Evolutionary conservation across 2,888 invertebrate species (phyloP).

Genomic region (Halictus ligatus): DNA sequence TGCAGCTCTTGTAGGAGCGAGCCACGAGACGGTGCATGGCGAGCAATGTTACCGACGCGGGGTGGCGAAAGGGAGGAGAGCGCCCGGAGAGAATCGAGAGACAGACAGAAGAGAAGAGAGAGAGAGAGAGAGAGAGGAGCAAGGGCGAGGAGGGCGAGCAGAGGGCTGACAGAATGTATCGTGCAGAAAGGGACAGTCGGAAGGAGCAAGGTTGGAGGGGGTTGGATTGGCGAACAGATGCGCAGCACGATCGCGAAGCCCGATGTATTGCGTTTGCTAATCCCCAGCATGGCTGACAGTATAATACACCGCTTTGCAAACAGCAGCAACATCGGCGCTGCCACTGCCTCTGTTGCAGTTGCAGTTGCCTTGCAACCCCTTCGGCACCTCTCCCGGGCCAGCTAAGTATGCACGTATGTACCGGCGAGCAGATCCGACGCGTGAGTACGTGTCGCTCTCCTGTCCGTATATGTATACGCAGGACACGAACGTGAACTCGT

Average conservation of each 20-base stretch:
- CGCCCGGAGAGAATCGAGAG: not conserved
- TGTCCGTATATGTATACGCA: conserved; percentile 26
- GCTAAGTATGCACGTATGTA: conserved; percentile 64
- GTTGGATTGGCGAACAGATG: conserved; percentile 81
- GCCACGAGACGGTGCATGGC: conserved; percentile 55
- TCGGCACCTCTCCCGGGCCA: conserved; percentile 63
- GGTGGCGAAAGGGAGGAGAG: not conserved
- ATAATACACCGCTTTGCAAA: conserved; percentile 83
- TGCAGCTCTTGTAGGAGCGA: conserved; percentile 71
- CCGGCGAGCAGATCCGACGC: conserved; percentile 42
- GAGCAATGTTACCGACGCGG: conserved; percentile 41
- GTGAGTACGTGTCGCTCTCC: conserved; percentile 48
- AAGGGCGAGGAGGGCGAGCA: not conserved
- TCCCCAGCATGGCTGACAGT: conserved; percentile 83
- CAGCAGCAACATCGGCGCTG: conserved; percentile 68
- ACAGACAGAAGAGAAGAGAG: not conserved
- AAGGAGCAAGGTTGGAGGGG: conserved; percentile 36
- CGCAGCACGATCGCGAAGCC: conserved; percentile 81
- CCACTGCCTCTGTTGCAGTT: conserved; percentile 61
- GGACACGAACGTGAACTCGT: conserved; percentile 44
- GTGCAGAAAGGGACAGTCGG: conserved; percentile 42
- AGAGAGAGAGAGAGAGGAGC: conserved; percentile 13
- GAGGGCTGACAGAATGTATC: conserved; percentile 3
- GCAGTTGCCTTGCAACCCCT: conserved; percentile 71
- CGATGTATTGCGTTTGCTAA: conserved; percentile 83